phyloP scores from a whole-genome alignment of 2,888 invertebrate genomes.

The Epiblema foenella region DNA sequence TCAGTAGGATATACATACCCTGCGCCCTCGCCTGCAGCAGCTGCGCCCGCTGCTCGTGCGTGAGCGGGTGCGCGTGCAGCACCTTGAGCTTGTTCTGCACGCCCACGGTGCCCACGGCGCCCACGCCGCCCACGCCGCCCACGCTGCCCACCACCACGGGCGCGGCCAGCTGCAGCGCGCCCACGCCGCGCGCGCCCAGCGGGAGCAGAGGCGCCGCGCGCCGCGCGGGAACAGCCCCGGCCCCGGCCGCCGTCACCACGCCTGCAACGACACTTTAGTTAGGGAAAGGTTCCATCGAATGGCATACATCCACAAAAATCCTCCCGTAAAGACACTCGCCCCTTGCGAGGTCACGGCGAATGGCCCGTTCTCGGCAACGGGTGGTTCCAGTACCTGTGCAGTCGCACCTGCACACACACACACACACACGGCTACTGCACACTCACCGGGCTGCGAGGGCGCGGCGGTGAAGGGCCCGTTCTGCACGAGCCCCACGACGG shows the following conservation, averaged over 20 bases:
- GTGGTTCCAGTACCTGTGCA: too few species aligned
- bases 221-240: constrained; percentile 48
- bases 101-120: constrained; percentile 56
- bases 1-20: too few species aligned
- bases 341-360: too few species aligned
- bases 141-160: constrained; percentile 50
- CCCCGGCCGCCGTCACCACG: constrained; percentile 44
- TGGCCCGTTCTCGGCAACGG: too few species aligned
- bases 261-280: constrained; percentile 45
- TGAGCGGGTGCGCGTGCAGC: constrained; percentile 72
- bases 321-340: too few species aligned
- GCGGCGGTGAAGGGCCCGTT: constrained; percentile 75
- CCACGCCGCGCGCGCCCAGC: constrained; percentile 45
- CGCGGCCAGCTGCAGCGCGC: constrained; percentile 50
- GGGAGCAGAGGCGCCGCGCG: constrained; percentile 47
- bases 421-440: too few species aligned
- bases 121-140: constrained; percentile 53
- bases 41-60: constrained; percentile 67
- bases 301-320: too few species aligned
- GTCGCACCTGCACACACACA: too few species aligned
- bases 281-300: too few species aligned
- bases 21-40: constrained; percentile 63
- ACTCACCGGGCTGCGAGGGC: constrained; percentile 59
- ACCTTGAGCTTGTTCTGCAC: constrained; percentile 71
- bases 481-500: constrained; percentile 66